These are phyloP conservation scores for Symphodus melops DNA, from an alignment of 2,113 vertebrate genomes.

Conservation along the genomic window DNA sequence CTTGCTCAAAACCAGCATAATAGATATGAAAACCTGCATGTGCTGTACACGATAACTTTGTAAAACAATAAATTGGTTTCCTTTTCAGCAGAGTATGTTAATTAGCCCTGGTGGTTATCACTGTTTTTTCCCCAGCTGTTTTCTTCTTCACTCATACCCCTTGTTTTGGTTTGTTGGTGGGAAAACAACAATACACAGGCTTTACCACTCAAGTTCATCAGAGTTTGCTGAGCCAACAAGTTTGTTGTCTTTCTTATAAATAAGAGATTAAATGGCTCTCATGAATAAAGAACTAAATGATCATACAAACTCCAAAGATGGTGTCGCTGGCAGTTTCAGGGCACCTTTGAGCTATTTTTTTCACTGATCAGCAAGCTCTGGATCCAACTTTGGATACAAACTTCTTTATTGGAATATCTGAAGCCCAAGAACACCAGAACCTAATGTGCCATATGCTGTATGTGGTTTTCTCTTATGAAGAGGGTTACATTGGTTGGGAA, in stretches of 20 bases:
- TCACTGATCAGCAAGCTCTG: constrained; percentile 38
- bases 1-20: not conserved
- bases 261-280: constrained; percentile 63
- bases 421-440: constrained; percentile 4
- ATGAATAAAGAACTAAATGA: constrained; percentile 50
- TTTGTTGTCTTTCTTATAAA: constrained; percentile 73
- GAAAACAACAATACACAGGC: constrained; percentile 38
- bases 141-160: constrained; percentile 25
- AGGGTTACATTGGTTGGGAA: not conserved
- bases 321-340: constrained; percentile 45
- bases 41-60: constrained; percentile 15
- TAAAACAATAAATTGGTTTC: constrained; percentile 50
- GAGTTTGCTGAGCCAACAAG: constrained; percentile 41
- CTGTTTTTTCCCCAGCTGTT: constrained; percentile 29
- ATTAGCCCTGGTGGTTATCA: constrained; percentile 51
- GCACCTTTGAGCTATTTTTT: constrained; percentile 34
- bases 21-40: constrained; percentile 14
- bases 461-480: not conserved
- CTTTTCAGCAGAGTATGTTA: constrained; percentile 27
- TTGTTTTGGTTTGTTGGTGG: constrained; percentile 20
- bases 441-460: not conserved
- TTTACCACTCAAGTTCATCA: constrained; percentile 39
- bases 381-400: constrained; percentile 34
- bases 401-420: not conserved
- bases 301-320: constrained; percentile 18